A percentile compares a stretch with the other conserved stretches of the same genome.
These are phyloP conservation scores for Cathartes aura DNA, from an alignment of 2,113 vertebrate species.

Conservation along the genomic window DNA sequence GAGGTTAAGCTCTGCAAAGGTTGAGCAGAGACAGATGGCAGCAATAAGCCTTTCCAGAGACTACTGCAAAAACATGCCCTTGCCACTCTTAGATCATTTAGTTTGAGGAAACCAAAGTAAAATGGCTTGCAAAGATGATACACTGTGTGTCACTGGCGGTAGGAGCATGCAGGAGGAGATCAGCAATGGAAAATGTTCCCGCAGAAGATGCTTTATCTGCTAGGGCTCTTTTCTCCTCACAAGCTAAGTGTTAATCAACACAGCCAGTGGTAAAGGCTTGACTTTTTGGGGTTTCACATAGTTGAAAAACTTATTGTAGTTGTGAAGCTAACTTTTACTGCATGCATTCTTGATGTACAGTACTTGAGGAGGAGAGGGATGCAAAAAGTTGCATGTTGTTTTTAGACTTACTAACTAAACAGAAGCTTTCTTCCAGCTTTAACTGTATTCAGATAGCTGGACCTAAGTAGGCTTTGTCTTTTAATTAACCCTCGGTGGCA, in stretches of 20 bases:
- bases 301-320: neutral
- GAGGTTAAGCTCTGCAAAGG: neutral
- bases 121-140: neutral
- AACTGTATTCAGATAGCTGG: neutral
- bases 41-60: slow-evolving; percentile 17
- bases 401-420: neutral
- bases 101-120: neutral
- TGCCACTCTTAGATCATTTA: slow-evolving; percentile 10
- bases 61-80: neutral
- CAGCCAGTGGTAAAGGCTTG: neutral
- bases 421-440: neutral
- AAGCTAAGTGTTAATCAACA: neutral
- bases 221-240: neutral
- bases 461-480: neutral
- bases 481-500: neutral
- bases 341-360: neutral
- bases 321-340: neutral
- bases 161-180: neutral
- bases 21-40: slow-evolving; percentile 30
- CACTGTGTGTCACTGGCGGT: neutral
- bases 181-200: neutral
- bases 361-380: neutral
- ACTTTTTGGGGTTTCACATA: neutral
- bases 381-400: neutral
- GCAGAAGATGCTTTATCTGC: neutral